Percentiles rank a stretch among this genome's conserved stretches.
These are phyloP conservation scores for Molossus molossus DNA, from an alignment of 2,797 vertebrate genomes.

Conservation along the genomic window DNA sequence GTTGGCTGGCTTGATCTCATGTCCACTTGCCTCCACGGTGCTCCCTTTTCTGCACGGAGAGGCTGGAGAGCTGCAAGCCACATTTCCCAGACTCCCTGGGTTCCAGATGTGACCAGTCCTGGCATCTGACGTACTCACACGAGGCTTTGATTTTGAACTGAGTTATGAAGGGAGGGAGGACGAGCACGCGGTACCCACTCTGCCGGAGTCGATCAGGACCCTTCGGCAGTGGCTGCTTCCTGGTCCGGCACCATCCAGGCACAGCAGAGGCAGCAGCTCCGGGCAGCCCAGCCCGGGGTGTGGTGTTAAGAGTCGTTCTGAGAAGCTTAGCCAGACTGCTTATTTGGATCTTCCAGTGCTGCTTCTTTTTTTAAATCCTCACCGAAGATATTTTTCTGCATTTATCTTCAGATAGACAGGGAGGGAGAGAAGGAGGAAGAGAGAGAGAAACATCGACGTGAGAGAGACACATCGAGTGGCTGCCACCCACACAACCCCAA, in stretches of 20 bases:
- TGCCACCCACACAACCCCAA: too few relatives aligned
- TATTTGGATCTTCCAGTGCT: not conserved
- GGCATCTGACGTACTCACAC: not conserved
- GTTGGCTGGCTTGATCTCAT: too few relatives aligned
- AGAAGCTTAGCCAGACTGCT: not conserved
- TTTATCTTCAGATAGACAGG: too few relatives aligned
- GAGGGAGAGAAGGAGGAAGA: too few relatives aligned
- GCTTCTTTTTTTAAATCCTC: not conserved
- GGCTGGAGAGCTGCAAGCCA: not conserved
- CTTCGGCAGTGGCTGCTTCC: not conserved
- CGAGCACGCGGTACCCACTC: not conserved
- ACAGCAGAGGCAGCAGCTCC: not conserved
- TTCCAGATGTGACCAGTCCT: too few relatives aligned
- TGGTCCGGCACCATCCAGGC: not conserved
- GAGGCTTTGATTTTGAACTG: not conserved
- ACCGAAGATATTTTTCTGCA: too few relatives aligned
- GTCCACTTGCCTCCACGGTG: too few relatives aligned
- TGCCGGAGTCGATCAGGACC: not conserved
- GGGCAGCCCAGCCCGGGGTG: accelerated
- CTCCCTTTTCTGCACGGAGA: not conserved
- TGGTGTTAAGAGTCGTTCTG: not conserved
- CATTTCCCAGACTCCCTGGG: not conserved
- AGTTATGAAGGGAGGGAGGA: not conserved
- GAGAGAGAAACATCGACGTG: too few relatives aligned
- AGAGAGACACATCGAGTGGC: too few relatives aligned